These are phyloP conservation scores for Phrixothrix hirtus DNA, from an alignment of 2,888 invertebrate genomes.

Conservation along the genomic window DNA sequence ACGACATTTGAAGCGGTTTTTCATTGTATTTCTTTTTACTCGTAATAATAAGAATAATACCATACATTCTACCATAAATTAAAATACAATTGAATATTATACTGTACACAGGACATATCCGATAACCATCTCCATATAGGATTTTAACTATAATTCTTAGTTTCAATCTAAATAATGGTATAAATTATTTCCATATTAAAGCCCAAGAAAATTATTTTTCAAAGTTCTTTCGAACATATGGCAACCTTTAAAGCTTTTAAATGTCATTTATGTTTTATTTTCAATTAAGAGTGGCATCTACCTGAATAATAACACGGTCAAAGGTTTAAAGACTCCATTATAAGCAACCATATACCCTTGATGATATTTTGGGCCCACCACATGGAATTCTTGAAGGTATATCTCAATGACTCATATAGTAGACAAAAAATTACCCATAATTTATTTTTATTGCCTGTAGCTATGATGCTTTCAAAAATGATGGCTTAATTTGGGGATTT, in stretches of 20 bases:
- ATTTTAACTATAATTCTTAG: no score
- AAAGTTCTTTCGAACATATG: constrained; percentile 5
- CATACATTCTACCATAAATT: no score
- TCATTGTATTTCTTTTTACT: constrained; percentile 5
- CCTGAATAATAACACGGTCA: constrained; percentile 34
- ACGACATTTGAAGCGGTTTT: constrained; percentile 8
- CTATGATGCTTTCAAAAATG: constrained; percentile 34
- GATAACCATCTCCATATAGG: no score
- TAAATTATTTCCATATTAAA: no score
- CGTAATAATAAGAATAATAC: constrained; percentile 9
- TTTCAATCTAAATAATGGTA: no score
- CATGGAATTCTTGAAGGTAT: constrained; percentile 41
- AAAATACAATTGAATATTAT: no score
- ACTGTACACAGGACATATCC: no score
- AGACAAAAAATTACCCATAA: constrained; percentile 37
- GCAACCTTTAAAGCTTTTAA: constrained; percentile 7
- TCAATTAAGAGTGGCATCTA: constrained; percentile 36
- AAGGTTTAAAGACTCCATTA: constrained; percentile 36
- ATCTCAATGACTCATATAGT: constrained; percentile 40
- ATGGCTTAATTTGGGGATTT: constrained; percentile 40
- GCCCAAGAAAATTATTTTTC: no score
- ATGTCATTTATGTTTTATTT: constrained; percentile 31
- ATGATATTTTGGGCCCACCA: constrained; percentile 38
- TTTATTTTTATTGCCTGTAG: constrained; percentile 40
- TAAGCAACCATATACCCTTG: constrained; percentile 16